phyloP scores from a whole-genome alignment of 2,113 vertebrate genomes.

The Pholis gunnellus region DNA sequence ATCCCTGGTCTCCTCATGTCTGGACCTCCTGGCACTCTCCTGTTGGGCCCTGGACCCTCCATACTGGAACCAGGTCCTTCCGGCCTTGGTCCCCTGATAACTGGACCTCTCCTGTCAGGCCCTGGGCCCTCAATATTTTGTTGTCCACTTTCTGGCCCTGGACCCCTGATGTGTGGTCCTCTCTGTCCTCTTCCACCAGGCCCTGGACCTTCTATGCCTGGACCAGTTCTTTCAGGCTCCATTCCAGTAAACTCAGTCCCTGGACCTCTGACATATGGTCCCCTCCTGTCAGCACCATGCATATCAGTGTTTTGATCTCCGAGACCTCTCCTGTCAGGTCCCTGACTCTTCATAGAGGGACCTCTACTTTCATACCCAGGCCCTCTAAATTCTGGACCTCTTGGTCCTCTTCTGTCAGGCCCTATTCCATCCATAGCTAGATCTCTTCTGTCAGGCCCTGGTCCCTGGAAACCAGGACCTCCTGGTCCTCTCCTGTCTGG shows the following conservation, averaged over 20 bases:
- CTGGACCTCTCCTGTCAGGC: constrained; percentile 15
- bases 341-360: background rate
- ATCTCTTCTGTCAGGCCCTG: constrained; percentile 8
- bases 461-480: constrained; percentile 15
- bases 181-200: constrained; percentile 13
- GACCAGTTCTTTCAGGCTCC: constrained; percentile 25
- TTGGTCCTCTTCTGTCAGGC: background rate
- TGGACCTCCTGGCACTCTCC: constrained; percentile 34
- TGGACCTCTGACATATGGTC: background rate
- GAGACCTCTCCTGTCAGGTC: background rate
- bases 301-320: constrained; percentile 21
- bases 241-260: constrained; percentile 2
- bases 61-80: constrained; percentile 10
- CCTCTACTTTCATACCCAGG: constrained; percentile 19
- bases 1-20: constrained; percentile 27
- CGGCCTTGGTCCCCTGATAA: constrained; percentile 6
- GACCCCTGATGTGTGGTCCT: constrained; percentile 18
- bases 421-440: background rate
- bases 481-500: constrained; percentile 16
- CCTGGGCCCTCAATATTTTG: constrained; percentile 18
- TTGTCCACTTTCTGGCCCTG: constrained; percentile 7
- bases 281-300: constrained; percentile 22
- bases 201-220: constrained; percentile 2
- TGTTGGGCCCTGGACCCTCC: constrained; percentile 3
- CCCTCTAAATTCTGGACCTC: constrained; percentile 16